Base-by-base conservation (phyloP, 2,797 vertebrate genomes). In the Halcyon leucocephala region DNA sequence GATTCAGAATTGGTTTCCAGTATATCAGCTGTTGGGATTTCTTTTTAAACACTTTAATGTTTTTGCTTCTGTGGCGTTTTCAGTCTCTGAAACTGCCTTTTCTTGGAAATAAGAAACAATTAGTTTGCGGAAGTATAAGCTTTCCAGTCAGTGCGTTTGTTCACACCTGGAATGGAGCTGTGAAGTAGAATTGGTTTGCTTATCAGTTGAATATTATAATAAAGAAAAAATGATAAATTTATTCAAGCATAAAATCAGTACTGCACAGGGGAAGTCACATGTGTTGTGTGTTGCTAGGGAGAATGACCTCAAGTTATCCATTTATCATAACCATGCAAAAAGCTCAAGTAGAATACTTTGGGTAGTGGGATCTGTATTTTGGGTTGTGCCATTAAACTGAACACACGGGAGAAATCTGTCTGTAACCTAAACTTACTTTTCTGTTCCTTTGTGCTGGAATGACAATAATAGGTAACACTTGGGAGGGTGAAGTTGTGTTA, bases 321-420 rank as follows among this genome's bases (percentile, higher is more conserved):
- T 80, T 94, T 72, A 89, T 94, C 90, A 2, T 90, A 95, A 86
- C 77, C 70, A 95, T 95, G 87, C 61, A 93, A 89, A 97, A 97
- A 86, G 69, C 35, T 90, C 9, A 58, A 82, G n/a, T 69, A 67
- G 15, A 81, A 20, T 95, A 78, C 95, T 97, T 90, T 95, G 85
- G 71, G 82, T 93, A 96, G 79, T 86, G 65, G 54, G 55, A 91
- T 92, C 88, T 96, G 5, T 96, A 82, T 95, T 97, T 97, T 91
- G 91, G 65, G 82, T 92, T 97, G 72, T 86, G 46, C 88, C 49
- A 49, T 95, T 94, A 95, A 95, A 76, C 25, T 84, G 74, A 91
- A 90, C n/a, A 29, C 51, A 81, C 41, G 1, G 86, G 66, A 57
- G 92, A 94, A 95, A 93, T 89, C 67, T 89, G 2, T n/a, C 44